These are phyloP conservation scores for Epinotia ramella DNA, from an alignment of 2,888 invertebrate species.

Conservation along the genomic window DNA sequence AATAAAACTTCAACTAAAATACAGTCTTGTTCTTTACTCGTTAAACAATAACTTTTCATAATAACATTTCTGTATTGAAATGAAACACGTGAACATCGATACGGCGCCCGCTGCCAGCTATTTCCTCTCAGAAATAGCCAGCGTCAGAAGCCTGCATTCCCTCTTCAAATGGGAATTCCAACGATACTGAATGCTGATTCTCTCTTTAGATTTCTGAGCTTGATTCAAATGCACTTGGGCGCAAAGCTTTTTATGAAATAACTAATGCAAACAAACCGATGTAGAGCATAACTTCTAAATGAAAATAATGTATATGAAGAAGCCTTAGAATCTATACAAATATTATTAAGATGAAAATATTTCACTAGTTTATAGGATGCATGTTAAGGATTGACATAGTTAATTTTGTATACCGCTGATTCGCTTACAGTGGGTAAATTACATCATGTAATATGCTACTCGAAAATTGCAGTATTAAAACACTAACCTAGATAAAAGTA, in stretches of 20 bases:
- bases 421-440: too few relatives aligned
- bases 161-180: conserved; percentile 30
- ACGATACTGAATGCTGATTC: conserved; percentile 19
- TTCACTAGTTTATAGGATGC: too few relatives aligned
- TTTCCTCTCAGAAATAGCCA: conserved; percentile 35
- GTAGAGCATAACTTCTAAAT: too few relatives aligned
- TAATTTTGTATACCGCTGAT: too few relatives aligned
- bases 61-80: conserved; percentile 19
- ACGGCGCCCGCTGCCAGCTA: conserved; percentile 15
- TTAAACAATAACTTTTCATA: conserved; percentile 4
- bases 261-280: not conserved
- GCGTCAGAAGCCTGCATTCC: conserved; percentile 1
- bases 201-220: conserved; percentile 19
- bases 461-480: too few relatives aligned
- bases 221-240: conserved; percentile 14
- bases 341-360: too few relatives aligned
- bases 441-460: too few relatives aligned
- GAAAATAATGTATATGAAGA: too few relatives aligned
- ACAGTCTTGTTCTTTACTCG: not conserved
- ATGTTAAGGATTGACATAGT: too few relatives aligned
- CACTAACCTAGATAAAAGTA: conserved; percentile 14
- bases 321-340: too few relatives aligned
- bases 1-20: not conserved
- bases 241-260: not conserved
- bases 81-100: conserved; percentile 21